Evolutionary conservation across 2,113 vertebrate genomes (phyloP).

Genomic region (Camelus bactrianus): DNA sequence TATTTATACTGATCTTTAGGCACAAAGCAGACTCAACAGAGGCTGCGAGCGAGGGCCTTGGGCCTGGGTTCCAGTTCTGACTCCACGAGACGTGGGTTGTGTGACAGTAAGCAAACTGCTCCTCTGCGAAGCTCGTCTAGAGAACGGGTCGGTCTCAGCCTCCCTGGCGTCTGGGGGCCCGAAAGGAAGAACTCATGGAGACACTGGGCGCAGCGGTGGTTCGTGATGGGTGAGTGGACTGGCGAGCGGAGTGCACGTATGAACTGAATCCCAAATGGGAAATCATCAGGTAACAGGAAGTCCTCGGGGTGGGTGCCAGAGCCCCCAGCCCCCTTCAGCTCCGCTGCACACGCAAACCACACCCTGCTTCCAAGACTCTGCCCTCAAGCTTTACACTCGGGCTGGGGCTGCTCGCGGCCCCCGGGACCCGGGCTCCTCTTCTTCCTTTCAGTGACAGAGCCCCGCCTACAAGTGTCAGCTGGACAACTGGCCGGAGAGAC

Average conservation of each 20-base stretch:
- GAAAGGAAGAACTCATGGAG: too few species aligned
- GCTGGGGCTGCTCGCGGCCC: not conserved
- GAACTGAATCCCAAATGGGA: not conserved
- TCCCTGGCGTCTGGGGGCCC: not conserved
- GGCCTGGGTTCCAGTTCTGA: too few species aligned
- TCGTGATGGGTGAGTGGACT: rapidly evolving
- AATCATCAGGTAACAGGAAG: rapidly evolving
- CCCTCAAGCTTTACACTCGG: too few species aligned
- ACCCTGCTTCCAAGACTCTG: not conserved
- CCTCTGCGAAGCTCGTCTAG: rapidly evolving
- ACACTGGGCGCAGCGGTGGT: rapidly evolving
- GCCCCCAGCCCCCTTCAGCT: not conserved
- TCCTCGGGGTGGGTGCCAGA: not conserved
- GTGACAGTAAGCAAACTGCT: too few species aligned
- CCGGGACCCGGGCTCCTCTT: too few species aligned
- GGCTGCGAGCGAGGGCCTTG: rapidly evolving
- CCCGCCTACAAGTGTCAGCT: not conserved
- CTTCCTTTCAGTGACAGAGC: too few species aligned
- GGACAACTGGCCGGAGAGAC: not conserved
- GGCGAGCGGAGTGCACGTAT: rapidly evolving
- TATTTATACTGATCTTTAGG: rapidly evolving
- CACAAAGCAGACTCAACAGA: too few species aligned
- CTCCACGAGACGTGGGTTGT: rapidly evolving
- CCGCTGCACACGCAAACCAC: rapidly evolving
- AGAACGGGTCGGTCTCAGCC: rapidly evolving